Conservation (phyloP, 2,797 vertebrate genomes). For the Squalus acanthias region DNA sequence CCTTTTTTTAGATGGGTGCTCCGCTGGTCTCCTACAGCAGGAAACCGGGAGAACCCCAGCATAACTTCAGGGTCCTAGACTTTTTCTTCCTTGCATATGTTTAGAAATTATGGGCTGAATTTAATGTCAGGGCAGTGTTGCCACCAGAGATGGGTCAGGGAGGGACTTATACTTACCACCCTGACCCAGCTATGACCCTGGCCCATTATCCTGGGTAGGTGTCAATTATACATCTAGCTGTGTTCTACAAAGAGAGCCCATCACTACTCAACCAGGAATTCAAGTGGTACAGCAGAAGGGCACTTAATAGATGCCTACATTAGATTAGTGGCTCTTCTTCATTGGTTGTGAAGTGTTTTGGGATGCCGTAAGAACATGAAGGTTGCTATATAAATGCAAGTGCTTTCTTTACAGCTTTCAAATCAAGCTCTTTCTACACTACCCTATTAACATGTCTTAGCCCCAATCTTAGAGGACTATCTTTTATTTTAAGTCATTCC, state of each 20-base stretch:
- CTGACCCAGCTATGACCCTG: not conserved
- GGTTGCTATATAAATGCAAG: too few species aligned
- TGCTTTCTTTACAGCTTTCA: too few species aligned
- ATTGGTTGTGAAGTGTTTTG: too few species aligned
- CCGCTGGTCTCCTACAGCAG: not conserved
- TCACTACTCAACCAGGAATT: not conserved
- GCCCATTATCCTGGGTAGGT: not conserved
- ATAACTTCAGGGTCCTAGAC: too few species aligned
- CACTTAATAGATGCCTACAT: too few species aligned
- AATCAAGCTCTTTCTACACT: too few species aligned
- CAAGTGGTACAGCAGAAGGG: not conserved
- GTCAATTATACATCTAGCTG: not conserved
- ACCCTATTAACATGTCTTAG: too few species aligned
- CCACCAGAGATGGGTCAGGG: not conserved
- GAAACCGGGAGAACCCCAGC: too few species aligned
- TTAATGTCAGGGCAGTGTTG: not conserved
- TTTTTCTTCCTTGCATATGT: not conserved
- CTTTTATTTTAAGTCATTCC: too few species aligned
- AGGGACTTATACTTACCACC: not conserved
- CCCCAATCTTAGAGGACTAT: too few species aligned
- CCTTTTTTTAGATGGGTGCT: not conserved
- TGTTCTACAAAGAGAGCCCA: not conserved
- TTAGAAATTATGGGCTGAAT: not conserved
- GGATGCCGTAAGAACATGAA: too few species aligned
- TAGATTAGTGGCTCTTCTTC: too few species aligned